Evolutionary conservation across 2,113 vertebrate genomes (phyloP).

Genomic region (Trematomus loennbergii): DNA sequence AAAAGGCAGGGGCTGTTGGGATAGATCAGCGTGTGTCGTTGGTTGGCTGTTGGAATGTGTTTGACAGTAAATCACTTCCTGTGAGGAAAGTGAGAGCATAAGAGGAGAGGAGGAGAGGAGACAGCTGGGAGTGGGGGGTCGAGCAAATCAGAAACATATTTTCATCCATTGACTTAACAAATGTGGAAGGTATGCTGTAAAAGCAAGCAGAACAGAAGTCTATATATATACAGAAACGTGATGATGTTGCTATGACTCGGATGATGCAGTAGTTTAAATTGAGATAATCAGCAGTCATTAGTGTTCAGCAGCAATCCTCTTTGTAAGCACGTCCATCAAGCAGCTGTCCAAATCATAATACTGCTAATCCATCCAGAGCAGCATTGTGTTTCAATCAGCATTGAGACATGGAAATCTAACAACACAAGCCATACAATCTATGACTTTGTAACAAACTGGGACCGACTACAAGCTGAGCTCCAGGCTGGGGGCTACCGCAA

Average conservation of each 20-base stretch:
- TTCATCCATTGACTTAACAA: conserved; percentile 15
- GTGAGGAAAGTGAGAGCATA: conserved; percentile 60
- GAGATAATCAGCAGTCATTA: conserved; percentile 46
- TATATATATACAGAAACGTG: background rate
- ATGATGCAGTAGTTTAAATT: conserved; percentile 37
- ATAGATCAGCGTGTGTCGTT: conserved; percentile 28
- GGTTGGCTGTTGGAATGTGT: conserved; percentile 61
- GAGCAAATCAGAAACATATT: conserved; percentile 56
- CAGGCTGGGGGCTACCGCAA: background rate
- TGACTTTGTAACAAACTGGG: conserved; percentile 6
- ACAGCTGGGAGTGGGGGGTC: background rate
- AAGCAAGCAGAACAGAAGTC: conserved; percentile 2
- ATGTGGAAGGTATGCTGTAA: conserved; percentile 3
- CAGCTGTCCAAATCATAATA: conserved; percentile 35
- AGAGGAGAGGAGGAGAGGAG: conserved; percentile 21
- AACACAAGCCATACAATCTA: conserved; percentile 17
- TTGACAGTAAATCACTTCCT: conserved; percentile 72
- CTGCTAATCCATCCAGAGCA: conserved; percentile 22
- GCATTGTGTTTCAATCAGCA: background rate
- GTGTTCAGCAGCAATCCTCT: conserved; percentile 26
- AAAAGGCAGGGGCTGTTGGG: conserved; percentile 35
- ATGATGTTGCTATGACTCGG: background rate
- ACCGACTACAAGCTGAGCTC: background rate
- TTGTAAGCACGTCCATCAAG: conserved; percentile 39
- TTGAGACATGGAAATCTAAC: conserved; percentile 9